A percentile compares a stretch with the other conserved stretches of the same genome.
Evolutionary conservation across 2,113 vertebrate species (phyloP).

Genomic region (Heloderma charlesbogerti): DNA sequence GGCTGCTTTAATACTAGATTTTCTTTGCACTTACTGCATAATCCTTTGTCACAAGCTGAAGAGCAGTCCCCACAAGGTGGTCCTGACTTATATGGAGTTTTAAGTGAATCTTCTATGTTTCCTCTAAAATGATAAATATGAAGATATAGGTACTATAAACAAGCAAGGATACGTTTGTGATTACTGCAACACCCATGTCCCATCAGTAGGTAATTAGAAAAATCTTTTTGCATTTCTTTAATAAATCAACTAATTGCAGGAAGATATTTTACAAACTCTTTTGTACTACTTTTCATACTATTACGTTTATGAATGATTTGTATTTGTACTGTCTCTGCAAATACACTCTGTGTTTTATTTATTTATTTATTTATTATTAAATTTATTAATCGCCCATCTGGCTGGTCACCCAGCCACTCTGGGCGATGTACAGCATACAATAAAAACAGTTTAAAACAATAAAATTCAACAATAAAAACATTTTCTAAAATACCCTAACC

Average conservation of each 20-base stretch:
- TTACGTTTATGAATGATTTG: too few species aligned
- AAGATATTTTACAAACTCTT: background rate
- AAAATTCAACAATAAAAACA: too few species aligned
- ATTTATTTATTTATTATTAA: too few species aligned
- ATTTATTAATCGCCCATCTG: too few species aligned
- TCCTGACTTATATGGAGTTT: conserved; percentile 71
- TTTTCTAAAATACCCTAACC: too few species aligned
- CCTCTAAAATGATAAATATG: conserved; percentile 55
- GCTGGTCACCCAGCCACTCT: too few species aligned
- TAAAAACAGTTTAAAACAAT: too few species aligned
- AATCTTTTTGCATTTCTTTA: background rate
- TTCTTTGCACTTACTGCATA: conserved; percentile 78
- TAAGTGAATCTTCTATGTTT: conserved; percentile 41
- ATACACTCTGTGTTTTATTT: too few species aligned
- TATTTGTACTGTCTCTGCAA: too few species aligned
- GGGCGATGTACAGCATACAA: too few species aligned
- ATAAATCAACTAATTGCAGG: background rate
- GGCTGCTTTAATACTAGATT: background rate
- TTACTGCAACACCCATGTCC: background rate
- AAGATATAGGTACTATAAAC: background rate
- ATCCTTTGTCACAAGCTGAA: conserved; percentile 60
- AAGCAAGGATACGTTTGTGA: background rate
- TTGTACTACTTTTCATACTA: background rate
- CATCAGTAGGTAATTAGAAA: background rate
- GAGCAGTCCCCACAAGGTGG: conserved; percentile 72